Percentiles rank a stretch among this genome's conserved stretches.
These are phyloP conservation scores for Limnothrissa miodon DNA, from an alignment of 2,113 vertebrate genomes.

Conservation along the genomic window DNA sequence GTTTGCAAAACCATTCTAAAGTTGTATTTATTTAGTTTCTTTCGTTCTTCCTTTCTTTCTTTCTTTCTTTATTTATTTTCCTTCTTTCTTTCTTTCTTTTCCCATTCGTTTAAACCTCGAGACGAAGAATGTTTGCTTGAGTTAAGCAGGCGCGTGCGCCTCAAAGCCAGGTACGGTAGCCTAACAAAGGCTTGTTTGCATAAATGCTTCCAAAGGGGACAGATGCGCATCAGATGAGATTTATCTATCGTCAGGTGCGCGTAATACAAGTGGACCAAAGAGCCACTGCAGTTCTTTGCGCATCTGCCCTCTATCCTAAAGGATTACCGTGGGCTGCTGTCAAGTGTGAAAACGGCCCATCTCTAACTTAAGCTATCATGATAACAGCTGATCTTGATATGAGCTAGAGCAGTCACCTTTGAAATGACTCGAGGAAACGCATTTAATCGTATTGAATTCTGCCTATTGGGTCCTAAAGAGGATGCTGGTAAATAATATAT, in stretches of 20 bases:
- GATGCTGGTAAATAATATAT: conserved; percentile 23
- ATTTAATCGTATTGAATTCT: conserved; percentile 12
- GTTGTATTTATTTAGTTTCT: neutral
- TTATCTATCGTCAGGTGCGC: conserved; percentile 19
- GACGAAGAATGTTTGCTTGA: conserved; percentile 2
- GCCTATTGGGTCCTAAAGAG: neutral
- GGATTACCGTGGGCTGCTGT: conserved; percentile 16
- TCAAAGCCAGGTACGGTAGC: neutral
- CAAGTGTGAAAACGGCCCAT: conserved; percentile 11
- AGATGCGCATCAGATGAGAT: conserved; percentile 7
- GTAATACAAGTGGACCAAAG: conserved; percentile 17
- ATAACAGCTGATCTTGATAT: conserved; percentile 16
- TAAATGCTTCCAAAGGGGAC: conserved; percentile 16
- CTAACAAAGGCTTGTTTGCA: conserved; percentile 15
- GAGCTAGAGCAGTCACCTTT: conserved; percentile 7
- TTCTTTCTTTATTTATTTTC: neutral
- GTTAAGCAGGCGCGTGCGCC: conserved; percentile 1
- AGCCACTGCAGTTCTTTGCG: neutral
- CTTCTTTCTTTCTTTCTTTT: neutral
- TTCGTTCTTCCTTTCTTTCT: neutral
- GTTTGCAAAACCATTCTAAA: no score
- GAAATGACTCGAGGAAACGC: conserved; percentile 11
- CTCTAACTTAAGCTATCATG: conserved; percentile 5
- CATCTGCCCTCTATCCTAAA: conserved; percentile 15
- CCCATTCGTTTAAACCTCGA: neutral